Evolutionary conservation across 1,140 invertebrate species (phyloP), one percentile per base, ranked within the genome.

Genomic region (Drosophila eugracilis): DNA sequence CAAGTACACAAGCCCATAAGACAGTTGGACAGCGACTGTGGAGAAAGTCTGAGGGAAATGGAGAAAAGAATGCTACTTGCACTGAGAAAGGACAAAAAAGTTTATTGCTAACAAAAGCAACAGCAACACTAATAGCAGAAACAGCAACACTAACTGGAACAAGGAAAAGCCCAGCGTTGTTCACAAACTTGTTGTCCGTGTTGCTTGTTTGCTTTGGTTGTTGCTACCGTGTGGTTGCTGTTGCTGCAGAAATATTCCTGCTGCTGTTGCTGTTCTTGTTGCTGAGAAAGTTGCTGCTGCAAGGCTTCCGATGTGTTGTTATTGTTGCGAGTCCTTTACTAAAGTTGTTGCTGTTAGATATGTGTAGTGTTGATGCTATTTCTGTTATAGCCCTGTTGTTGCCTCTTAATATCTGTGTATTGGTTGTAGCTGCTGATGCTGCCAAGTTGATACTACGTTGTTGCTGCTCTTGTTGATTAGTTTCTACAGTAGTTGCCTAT

Each of bases 131-230:
- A 50, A 22, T 21, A 39, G 32, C 22, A 47, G 2, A 10, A 12
- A 28, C 26, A 36, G 36, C 36, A 53, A n/a, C 14, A 26, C 10
- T 12, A 60, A 10, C 36, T 50, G 6, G 34, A 66, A 34, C 45
- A 44, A n/a, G 36, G 34, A 17, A n/a, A 17, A 66, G 17, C 32
- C 58, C 37, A 34, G 37, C 17, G 62, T 44, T 73, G 73, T 78
- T 78, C 78, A 54, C 80, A 52, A 83, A 83, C 73, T 81, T 67
- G 41, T 63, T 77, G 41, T 75, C 65, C 75, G 73, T 48, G 67
- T 54, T 53, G 73, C 59, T 83, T 83, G 75, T 81, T 81, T 83
- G 74, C 48, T 69, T 78, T 74, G 74, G 69, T 57, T 83, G 60
- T 71, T 70, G 48, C 53, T 63, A 37, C 55, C 48, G 24, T 39